phyloP scores from a whole-genome alignment of 2,888 invertebrate genomes.

The Cylindroiulus punctatus region DNA sequence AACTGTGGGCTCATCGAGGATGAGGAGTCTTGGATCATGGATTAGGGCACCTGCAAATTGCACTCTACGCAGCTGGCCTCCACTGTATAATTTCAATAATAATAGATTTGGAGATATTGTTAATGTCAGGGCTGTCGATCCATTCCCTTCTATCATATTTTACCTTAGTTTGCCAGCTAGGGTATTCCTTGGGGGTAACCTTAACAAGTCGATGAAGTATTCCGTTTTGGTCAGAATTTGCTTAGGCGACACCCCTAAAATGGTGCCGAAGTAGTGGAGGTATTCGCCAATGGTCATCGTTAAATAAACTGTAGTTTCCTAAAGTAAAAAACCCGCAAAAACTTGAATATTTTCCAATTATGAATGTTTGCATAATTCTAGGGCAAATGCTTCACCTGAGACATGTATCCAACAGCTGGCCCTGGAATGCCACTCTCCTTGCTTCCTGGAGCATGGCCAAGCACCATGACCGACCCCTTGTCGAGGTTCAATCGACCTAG shows the following conservation, averaged over 20 bases:
- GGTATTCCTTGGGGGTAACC: slow-evolving; percentile 78
- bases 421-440: slow-evolving; percentile 85
- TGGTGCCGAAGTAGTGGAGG: slow-evolving; percentile 95
- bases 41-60: not conserved
- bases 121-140: not conserved
- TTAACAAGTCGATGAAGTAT: slow-evolving; percentile 88
- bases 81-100: not conserved
- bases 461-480: slow-evolving; percentile 87
- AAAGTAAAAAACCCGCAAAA: not conserved
- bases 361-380: too few relatives aligned
- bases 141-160: not conserved
- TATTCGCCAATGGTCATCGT: slow-evolving; percentile 90
- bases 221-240: slow-evolving; percentile 84
- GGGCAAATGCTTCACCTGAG: slow-evolving; percentile 71
- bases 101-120: not conserved
- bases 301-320: slow-evolving; percentile 46
- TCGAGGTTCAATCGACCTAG: slow-evolving; percentile 87
- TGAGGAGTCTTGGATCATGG: not conserved
- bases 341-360: not conserved
- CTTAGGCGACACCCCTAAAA: slow-evolving; percentile 87
- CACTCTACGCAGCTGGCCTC: not conserved
- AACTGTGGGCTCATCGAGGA: slow-evolving; percentile 8
- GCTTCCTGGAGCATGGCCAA: slow-evolving; percentile 89
- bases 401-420: slow-evolving; percentile 95
- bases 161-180: slow-evolving; percentile 15